A percentile compares a stretch with the other conserved stretches of the same genome.
These are phyloP conservation scores for Trachythela sp. DNA, from an alignment of 64 coral and sea anemone species.

Conservation along the genomic window DNA sequence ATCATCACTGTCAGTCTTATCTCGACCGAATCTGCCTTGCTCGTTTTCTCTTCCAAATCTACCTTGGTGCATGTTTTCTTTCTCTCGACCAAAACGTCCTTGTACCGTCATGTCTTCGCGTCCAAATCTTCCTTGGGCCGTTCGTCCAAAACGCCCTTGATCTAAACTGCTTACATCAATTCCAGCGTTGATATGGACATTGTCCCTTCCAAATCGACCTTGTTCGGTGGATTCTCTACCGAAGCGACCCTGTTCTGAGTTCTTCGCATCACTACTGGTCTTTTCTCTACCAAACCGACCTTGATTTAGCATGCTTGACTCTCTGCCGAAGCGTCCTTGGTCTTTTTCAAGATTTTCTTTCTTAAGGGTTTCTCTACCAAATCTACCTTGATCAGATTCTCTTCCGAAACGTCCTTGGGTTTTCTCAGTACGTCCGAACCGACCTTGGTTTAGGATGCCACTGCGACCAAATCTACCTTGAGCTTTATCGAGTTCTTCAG, in stretches of 20 bases:
- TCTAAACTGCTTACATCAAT: too few species aligned
- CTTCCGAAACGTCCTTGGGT: too few species aligned
- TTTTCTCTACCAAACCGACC: neutral
- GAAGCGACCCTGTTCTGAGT: neutral
- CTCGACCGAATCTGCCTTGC: neutral
- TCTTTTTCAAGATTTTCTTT: too few species aligned
- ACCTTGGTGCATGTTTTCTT: neutral
- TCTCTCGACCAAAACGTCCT: neutral
- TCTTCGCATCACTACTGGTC: neutral
- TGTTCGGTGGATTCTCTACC: neutral
- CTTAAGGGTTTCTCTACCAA: neutral
- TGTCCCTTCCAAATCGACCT: neutral
- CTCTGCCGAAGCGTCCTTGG: too few species aligned
- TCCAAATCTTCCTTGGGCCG: neutral
- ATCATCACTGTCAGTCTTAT: neutral
- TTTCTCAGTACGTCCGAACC: too few species aligned
- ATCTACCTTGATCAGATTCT: neutral
- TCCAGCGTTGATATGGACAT: too few species aligned
- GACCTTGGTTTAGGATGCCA: too few species aligned
- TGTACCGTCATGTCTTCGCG: neutral
- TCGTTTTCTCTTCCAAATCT: neutral
- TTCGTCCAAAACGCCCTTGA: neutral
- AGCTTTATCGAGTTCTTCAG: neutral
- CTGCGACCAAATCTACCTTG: too few species aligned
- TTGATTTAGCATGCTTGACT: neutral